Conservation (phyloP, 1,140 invertebrate species). For the Dinoponera quadriceps region DNA sequence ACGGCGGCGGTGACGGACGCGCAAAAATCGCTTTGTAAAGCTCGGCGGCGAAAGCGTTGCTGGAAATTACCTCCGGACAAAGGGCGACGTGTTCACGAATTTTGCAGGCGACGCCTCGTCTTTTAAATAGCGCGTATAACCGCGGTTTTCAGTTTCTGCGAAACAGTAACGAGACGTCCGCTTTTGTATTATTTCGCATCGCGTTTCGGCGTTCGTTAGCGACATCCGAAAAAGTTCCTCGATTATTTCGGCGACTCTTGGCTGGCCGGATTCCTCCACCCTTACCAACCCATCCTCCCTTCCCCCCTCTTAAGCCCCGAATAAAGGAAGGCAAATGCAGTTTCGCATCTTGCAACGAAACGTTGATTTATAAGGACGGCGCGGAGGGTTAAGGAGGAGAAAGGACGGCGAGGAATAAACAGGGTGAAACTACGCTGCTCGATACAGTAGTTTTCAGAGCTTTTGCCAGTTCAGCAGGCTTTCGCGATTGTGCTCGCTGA, state of each 20-base stretch:
- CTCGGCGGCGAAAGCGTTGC: background rate
- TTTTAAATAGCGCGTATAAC: background rate
- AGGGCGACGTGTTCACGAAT: conserved; percentile 17
- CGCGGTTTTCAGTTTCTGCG: background rate
- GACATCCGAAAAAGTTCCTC: background rate
- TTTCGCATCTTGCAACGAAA: conserved; percentile 41
- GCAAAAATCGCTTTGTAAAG: no score
- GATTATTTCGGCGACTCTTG: background rate
- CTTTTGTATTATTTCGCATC: background rate
- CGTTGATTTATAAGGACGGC: conserved; percentile 65
- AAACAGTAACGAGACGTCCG: background rate
- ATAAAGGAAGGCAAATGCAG: conserved; percentile 8
- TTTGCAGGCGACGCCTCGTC: background rate
- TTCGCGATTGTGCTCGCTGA: conserved; percentile 57
- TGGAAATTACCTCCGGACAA: background rate
- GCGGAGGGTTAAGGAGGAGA: background rate
- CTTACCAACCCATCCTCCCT: no score
- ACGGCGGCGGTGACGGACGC: no score
- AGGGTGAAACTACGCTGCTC: conserved; percentile 61
- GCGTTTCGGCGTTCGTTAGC: background rate
- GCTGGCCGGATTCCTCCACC: background rate
- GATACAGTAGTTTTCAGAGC: conserved; percentile 67
- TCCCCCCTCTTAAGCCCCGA: no score
- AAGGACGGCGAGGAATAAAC: conserved; percentile 59
- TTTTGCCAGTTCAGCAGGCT: conserved; percentile 70